A percentile compares a stretch with the other conserved stretches of the same genome.
phyloP scores from a whole-genome alignment of 2,888 invertebrate species.

The Harpagoxenus sublaevis region DNA sequence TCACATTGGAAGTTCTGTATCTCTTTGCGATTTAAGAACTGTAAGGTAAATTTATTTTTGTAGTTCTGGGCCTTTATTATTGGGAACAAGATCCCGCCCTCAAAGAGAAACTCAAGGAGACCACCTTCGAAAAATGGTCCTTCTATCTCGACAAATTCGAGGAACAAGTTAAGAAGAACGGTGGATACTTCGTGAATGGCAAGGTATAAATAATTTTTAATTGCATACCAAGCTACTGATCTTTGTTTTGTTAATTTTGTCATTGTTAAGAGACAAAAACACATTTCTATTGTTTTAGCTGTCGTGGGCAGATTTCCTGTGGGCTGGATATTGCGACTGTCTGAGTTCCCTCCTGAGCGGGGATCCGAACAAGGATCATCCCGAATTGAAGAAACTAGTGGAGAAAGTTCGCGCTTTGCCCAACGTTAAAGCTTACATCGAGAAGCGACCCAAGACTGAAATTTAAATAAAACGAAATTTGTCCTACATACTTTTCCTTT shows the following conservation, averaged over 20 bases:
- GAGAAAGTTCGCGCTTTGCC: conserved; percentile 84
- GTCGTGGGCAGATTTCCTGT: conserved; percentile 86
- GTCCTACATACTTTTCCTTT: background rate
- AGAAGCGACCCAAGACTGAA: conserved; percentile 78
- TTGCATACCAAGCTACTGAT: background rate
- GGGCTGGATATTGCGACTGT: conserved; percentile 84
- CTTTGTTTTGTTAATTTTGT: background rate
- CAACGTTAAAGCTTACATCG: conserved; percentile 85
- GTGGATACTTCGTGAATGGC: conserved; percentile 81
- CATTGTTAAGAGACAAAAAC: background rate
- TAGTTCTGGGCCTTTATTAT: conserved; percentile 77
- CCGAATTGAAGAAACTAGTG: conserved; percentile 84
- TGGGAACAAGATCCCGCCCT: conserved; percentile 78
- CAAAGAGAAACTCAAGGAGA: conserved; percentile 78
- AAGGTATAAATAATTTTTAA: conserved; percentile 77
- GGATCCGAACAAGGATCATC: conserved; percentile 85
- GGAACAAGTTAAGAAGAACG: conserved; percentile 80
- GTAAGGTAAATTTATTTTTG: background rate
- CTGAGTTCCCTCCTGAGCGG: conserved; percentile 76
- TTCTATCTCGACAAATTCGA: conserved; percentile 78
- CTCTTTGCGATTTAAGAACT: background rate
- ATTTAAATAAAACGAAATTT: conserved; percentile 61
- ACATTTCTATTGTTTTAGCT: conserved; percentile 14
- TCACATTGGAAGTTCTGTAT: no score
- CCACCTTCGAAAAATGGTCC: conserved; percentile 73